A percentile compares a stretch with the other conserved stretches of the same genome.
phyloP scores from a whole-genome alignment of 2,797 vertebrate genomes.

The Tauraco hartlaubi region DNA sequence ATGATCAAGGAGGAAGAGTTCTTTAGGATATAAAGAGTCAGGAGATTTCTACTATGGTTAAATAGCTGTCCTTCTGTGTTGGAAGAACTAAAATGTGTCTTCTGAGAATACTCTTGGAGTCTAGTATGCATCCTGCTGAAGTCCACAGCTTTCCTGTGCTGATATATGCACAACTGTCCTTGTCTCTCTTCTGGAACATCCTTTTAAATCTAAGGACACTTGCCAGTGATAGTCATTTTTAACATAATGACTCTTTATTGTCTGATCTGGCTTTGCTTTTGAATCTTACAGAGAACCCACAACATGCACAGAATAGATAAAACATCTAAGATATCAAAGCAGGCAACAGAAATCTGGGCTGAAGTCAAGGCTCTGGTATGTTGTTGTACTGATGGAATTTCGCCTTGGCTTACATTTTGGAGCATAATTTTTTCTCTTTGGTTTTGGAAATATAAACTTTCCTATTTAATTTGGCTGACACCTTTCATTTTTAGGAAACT shows the following conservation, averaged over 20 bases:
- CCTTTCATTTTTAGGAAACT: slow-evolving; percentile 27
- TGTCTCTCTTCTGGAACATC: not conserved
- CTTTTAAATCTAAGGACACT: not conserved
- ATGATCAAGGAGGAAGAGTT: not conserved
- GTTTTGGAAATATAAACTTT: slow-evolving; percentile 27
- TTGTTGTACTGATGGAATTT: not conserved
- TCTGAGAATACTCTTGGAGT: not conserved
- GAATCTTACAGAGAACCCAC: not conserved
- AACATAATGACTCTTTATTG: not conserved
- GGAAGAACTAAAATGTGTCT: not conserved
- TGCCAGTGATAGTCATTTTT: not conserved
- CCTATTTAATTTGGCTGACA: slow-evolving; percentile 6
- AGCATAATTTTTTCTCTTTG: not conserved
- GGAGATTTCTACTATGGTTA: not conserved
- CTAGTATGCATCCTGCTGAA: not conserved
- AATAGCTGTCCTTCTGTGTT: not conserved
- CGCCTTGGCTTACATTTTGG: slow-evolving; percentile 25
- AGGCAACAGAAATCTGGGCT: not conserved
- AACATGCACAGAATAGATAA: not conserved
- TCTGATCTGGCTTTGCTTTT: slow-evolving; percentile 1
- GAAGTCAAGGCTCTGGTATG: not conserved
- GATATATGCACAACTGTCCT: not conserved
- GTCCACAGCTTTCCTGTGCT: not conserved
- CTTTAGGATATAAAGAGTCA: not conserved
- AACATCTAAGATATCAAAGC: not conserved